A percentile compares a stretch with the other conserved stretches of the same genome.
phyloP scores from a whole-genome alignment of 2,797 vertebrate genomes.

The Danio albolineatus region DNA sequence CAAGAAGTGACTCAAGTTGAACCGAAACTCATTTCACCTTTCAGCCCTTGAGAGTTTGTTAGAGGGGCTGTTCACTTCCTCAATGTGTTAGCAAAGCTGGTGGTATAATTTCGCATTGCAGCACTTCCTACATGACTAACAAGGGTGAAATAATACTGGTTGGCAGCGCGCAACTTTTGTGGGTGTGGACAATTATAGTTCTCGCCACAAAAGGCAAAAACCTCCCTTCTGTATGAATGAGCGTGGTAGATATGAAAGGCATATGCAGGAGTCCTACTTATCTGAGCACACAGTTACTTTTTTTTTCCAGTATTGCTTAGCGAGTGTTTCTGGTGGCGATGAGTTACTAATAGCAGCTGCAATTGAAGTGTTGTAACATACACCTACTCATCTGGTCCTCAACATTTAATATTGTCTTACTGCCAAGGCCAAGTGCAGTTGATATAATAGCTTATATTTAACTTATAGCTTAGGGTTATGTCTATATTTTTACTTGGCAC shows the following conservation, averaged over 20 bases:
- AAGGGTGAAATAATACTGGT: background rate
- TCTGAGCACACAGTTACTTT: constrained; percentile 35
- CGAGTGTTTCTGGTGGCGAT: background rate
- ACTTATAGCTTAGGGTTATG: background rate
- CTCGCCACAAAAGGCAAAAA: constrained; percentile 16
- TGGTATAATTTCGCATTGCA: background rate
- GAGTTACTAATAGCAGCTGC: constrained; percentile 14
- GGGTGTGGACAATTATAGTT: constrained; percentile 58
- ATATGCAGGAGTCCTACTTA: constrained; percentile 27
- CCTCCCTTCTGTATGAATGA: constrained; percentile 66
- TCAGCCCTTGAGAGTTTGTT: background rate
- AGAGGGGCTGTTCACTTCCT: constrained; percentile 7
- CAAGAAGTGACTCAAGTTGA: background rate
- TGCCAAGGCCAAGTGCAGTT: constrained; percentile 6
- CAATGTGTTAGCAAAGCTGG: background rate
- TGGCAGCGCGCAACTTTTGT: constrained; percentile 1
- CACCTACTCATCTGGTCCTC: background rate
- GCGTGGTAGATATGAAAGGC: constrained; percentile 50
- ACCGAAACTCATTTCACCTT: constrained; percentile 14
- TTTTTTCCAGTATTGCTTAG: background rate
- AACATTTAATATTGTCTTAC: background rate
- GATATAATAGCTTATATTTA: constrained; percentile 2
- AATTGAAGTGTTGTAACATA: constrained; percentile 24
- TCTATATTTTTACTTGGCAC: background rate
- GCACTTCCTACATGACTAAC: constrained; percentile 1